A percentile compares a stretch with the other conserved stretches of the same genome.
Evolutionary conservation across 1,140 invertebrate species (phyloP).

Genomic region (Temnothorax curvispinosus): DNA sequence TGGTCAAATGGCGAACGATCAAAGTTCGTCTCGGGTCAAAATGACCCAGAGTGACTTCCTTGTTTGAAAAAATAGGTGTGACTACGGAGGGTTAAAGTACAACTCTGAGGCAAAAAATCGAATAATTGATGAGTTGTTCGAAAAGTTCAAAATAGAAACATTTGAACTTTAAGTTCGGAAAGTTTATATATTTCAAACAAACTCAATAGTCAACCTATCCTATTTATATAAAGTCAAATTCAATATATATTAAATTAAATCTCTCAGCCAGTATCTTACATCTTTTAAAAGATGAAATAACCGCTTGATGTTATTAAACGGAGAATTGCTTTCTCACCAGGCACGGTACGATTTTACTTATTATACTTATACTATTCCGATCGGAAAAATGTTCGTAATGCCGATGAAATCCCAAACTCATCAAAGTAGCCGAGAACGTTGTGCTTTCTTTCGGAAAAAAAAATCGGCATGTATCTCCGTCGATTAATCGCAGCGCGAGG

Average conservation of each 20-base stretch:
- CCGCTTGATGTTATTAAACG: not conserved
- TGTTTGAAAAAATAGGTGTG: no score
- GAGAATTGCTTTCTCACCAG: not conserved
- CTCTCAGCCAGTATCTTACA: not conserved
- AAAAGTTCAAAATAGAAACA: not conserved
- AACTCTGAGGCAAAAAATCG: not conserved
- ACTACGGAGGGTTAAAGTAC: no score
- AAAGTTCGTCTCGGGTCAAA: no score
- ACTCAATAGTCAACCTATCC: not conserved
- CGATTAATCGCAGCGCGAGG: constrained; percentile 65
- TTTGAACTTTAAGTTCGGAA: not conserved
- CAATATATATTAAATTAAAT: not conserved
- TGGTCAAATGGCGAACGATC: no score
- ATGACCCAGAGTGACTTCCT: no score
- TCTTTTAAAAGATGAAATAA: constrained; percentile 11
- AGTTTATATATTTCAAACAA: not conserved
- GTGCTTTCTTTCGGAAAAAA: constrained; percentile 2
- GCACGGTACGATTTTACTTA: not conserved
- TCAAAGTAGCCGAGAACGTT: not conserved
- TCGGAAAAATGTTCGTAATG: constrained; percentile 5
- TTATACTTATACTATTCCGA: not conserved
- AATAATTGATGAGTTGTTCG: not conserved
- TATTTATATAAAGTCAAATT: not conserved
- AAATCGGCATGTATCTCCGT: constrained; percentile 40
- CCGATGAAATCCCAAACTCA: constrained; percentile 44